phyloP scores from a whole-genome alignment of 2,888 invertebrate species.

The Acheta domesticus region DNA sequence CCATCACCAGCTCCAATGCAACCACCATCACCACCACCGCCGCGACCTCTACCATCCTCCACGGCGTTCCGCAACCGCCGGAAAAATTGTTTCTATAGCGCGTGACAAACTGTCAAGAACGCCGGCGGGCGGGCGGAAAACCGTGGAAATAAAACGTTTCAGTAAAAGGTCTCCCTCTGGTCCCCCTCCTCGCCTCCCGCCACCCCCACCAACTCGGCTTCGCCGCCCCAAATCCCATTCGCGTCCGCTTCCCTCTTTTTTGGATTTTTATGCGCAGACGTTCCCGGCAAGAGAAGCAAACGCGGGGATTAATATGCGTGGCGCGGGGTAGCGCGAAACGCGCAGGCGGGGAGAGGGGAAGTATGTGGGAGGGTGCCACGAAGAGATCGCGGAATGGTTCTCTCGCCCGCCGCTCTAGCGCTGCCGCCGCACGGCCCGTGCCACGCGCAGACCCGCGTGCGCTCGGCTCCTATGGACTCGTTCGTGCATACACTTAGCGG shows the following conservation, averaged over 20 bases:
- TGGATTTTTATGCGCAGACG: neutral
- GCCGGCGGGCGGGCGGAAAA: neutral
- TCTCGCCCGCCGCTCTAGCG: neutral
- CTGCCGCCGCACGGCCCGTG: no score
- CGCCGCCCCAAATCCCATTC: neutral
- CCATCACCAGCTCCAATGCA: no score
- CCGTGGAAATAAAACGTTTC: conserved; percentile 7
- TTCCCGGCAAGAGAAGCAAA: neutral
- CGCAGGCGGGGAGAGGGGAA: neutral
- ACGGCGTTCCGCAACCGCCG: no score
- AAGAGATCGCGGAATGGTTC: neutral
- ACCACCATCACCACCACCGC: no score
- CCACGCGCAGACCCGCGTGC: no score
- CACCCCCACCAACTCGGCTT: neutral
- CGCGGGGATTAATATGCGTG: neutral
- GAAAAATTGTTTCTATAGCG: no score
- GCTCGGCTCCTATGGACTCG: no score
- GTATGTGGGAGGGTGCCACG: neutral
- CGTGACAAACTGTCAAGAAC: no score
- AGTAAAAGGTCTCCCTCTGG: neutral
- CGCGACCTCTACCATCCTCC: no score
- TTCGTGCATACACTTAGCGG: no score
- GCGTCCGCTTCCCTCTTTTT: neutral
- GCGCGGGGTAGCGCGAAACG: neutral
- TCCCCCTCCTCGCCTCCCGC: neutral